Evolutionary conservation across 2,797 vertebrate species (phyloP).

Genomic region (Microctenopoma stevenorrisi): DNA sequence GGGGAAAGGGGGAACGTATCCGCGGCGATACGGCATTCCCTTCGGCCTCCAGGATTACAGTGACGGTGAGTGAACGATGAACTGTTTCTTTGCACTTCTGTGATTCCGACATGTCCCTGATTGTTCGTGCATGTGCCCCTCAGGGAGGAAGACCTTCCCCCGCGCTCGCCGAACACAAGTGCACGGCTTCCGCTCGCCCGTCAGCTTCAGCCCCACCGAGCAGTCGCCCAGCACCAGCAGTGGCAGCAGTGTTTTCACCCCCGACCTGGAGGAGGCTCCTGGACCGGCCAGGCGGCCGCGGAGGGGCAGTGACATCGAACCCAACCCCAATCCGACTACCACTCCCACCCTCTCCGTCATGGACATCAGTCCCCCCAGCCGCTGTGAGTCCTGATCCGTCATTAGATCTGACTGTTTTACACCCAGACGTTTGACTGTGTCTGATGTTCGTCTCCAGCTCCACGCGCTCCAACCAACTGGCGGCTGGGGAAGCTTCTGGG

Average conservation of each 20-base stretch:
- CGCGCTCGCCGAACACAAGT: constrained; percentile 95
- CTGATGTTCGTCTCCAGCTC: constrained; percentile 81
- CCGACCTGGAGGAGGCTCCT: constrained; percentile 90
- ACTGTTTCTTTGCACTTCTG: background rate
- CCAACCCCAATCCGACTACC: constrained; percentile 76
- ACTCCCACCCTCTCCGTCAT: constrained; percentile 90
- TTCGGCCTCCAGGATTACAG: constrained; percentile 95
- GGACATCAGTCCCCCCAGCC: constrained; percentile 98
- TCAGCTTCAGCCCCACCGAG: constrained; percentile 96
- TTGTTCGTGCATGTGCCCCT: background rate
- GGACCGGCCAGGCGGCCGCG: constrained; percentile 86
- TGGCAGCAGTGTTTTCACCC: constrained; percentile 95
- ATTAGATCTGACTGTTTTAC: too few species aligned
- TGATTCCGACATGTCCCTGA: background rate
- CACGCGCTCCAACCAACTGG: constrained; percentile 98
- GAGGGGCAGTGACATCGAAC: constrained; percentile 95
- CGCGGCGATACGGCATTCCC: constrained; percentile 93
- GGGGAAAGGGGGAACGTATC: constrained; percentile 97
- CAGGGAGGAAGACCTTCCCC: constrained; percentile 98
- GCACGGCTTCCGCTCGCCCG: constrained; percentile 92
- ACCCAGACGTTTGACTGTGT: background rate
- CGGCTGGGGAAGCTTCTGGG: constrained; percentile 95
- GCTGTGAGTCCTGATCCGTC: constrained; percentile 86
- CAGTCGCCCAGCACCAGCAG: constrained; percentile 96
- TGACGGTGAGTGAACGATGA: constrained; percentile 85